Percentiles rank a stretch among this genome's conserved stretches.
phyloP scores from a whole-genome alignment of 2,113 vertebrate species.

The Chunga burmeisteri region DNA sequence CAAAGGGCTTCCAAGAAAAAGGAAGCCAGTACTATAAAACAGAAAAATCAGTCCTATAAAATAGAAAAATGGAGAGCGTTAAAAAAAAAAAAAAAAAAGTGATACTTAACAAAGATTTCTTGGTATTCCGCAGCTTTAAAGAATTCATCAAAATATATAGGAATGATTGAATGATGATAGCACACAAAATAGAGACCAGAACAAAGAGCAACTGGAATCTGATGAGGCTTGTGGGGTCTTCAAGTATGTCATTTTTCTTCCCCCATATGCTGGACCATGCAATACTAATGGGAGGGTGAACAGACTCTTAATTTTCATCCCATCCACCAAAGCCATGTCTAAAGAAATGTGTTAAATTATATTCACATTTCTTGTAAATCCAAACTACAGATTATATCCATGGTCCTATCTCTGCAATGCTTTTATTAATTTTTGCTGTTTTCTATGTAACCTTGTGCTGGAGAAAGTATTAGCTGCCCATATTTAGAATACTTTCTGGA shows the following conservation, averaged over 20 bases:
- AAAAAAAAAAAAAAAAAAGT: neutral
- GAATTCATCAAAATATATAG: neutral
- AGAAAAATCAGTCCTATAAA: neutral
- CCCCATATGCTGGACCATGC: neutral
- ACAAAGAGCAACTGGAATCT: neutral
- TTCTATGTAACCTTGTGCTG: neutral
- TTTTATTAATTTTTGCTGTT: neutral
- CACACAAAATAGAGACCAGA: neutral
- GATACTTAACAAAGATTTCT: neutral
- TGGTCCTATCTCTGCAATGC: neutral
- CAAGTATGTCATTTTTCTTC: neutral
- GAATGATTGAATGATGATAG: neutral
- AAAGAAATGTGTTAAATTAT: neutral
- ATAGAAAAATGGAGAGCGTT: neutral
- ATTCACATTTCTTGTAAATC: neutral
- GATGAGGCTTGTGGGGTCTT: neutral
- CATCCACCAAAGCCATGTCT: neutral
- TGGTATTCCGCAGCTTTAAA: neutral
- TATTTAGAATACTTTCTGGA: neutral
- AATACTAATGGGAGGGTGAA: neutral
- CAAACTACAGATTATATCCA: neutral
- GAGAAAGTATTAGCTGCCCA: neutral
- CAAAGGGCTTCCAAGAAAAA: neutral
- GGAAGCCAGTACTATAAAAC: neutral
- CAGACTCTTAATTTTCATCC: neutral